Conservation (phyloP, 1,140 invertebrate species). For the Pissodes strobi region DNA sequence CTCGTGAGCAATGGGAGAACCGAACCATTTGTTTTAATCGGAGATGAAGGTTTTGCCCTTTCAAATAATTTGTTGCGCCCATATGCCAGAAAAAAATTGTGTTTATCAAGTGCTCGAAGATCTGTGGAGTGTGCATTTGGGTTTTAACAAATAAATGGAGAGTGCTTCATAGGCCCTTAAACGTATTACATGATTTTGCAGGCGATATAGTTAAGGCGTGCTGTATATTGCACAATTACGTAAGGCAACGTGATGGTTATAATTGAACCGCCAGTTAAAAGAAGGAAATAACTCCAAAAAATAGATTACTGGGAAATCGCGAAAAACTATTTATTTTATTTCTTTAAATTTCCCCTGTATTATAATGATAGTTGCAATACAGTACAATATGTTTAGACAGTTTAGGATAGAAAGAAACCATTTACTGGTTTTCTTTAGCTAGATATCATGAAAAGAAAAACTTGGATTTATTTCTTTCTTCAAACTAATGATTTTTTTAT, state of each 20-base stretch:
- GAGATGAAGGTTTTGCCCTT: neutral
- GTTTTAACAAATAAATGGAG: neutral
- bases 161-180: neutral
- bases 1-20: neutral
- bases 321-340: too few relatives aligned
- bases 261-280: too few relatives aligned
- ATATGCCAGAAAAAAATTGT: neutral
- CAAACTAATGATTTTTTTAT: too few relatives aligned
- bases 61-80: neutral
- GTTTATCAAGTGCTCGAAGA: neutral
- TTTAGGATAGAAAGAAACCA: too few relatives aligned
- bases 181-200: neutral
- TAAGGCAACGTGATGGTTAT: neutral
- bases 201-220: slow-evolving; percentile 1
- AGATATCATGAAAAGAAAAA: too few relatives aligned
- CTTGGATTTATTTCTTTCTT: too few relatives aligned
- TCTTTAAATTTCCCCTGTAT: too few relatives aligned
- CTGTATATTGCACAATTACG: slow-evolving; percentile 11
- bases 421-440: too few relatives aligned
- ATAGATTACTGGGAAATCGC: too few relatives aligned
- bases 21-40: neutral
- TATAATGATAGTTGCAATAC: too few relatives aligned
- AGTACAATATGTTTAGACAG: too few relatives aligned
- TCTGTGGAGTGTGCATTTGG: neutral
- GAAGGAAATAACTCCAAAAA: too few relatives aligned